These are phyloP conservation scores for Xenopus laevis DNA, from an alignment of 2,113 vertebrate genomes.

Conservation along the genomic window DNA sequence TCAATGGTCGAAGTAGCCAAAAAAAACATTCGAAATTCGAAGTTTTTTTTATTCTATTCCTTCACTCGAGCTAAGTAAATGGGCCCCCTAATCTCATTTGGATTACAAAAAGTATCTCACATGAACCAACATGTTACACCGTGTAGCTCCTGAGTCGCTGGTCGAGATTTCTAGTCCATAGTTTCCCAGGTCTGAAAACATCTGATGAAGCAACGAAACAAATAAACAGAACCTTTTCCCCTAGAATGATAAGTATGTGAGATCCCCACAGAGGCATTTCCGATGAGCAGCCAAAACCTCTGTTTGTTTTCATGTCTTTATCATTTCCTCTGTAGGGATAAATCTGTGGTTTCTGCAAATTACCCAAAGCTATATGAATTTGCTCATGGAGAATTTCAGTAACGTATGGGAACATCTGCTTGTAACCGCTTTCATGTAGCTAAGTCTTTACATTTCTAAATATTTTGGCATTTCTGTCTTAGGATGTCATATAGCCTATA, in stretches of 20 bases:
- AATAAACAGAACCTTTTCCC: background rate
- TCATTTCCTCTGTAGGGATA: slow-evolving; percentile 27
- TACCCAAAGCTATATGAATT: slow-evolving; percentile 10
- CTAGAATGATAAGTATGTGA: slow-evolving; percentile 1
- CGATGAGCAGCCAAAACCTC: background rate
- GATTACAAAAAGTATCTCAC: too few species aligned
- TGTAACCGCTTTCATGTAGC: background rate
- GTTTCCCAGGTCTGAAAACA: too few species aligned
- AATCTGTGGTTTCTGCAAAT: slow-evolving; percentile 6
- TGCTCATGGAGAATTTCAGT: slow-evolving; percentile 4
- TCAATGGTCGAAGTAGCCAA: too few species aligned
- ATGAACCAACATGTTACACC: too few species aligned
- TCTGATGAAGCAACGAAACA: background rate
- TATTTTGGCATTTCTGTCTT: too few species aligned
- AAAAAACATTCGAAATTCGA: too few species aligned
- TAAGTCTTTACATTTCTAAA: background rate
- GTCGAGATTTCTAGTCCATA: too few species aligned
- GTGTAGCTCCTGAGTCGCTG: too few species aligned
- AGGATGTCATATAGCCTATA: too few species aligned
- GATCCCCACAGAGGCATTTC: slow-evolving; percentile 20
- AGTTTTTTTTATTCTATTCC: too few species aligned
- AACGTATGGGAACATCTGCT: slow-evolving; percentile 23
- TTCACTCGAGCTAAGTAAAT: too few species aligned
- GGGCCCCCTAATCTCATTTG: too few species aligned
- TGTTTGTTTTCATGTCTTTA: slow-evolving; percentile 24